A percentile compares a stretch with the other conserved stretches of the same genome.
phyloP scores from a whole-genome alignment of 2,113 vertebrate species.

The Cheirogaleus medius region DNA sequence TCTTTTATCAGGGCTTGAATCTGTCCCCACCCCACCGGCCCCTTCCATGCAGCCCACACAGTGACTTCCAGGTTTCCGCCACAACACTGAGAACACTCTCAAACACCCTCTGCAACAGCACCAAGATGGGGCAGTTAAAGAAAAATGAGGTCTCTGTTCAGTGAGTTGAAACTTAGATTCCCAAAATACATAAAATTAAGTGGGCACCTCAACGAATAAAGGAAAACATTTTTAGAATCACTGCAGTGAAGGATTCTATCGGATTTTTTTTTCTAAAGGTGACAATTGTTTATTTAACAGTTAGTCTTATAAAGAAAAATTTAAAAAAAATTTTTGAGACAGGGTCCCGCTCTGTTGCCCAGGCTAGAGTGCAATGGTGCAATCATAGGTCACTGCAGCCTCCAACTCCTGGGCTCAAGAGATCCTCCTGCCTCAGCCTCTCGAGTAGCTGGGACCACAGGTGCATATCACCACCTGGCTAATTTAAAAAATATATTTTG shows the following conservation, averaged over 20 bases:
- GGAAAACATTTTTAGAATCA: too few species aligned
- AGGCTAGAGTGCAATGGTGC: too few species aligned
- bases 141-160: accelerated
- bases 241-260: accelerated
- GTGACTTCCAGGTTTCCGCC: accelerated
- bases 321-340: too few species aligned
- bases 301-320: not conserved
- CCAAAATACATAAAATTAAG: not conserved
- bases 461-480: too few species aligned
- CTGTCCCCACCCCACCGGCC: accelerated
- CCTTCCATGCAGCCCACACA: accelerated
- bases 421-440: too few species aligned
- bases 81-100: accelerated
- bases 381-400: too few species aligned
- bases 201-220: accelerated
- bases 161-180: not conserved
- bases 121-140: accelerated
- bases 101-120: accelerated
- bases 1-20: accelerated
- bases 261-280: not conserved
- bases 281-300: not conserved
- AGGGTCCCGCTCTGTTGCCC: too few species aligned
- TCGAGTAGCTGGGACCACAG: too few species aligned
- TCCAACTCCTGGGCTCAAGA: too few species aligned
- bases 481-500: too few species aligned